Percentiles rank a stretch among this genome's conserved stretches.
Conservation (phyloP, 2,113 vertebrate genomes). For the Ciconia boyciana region DNA sequence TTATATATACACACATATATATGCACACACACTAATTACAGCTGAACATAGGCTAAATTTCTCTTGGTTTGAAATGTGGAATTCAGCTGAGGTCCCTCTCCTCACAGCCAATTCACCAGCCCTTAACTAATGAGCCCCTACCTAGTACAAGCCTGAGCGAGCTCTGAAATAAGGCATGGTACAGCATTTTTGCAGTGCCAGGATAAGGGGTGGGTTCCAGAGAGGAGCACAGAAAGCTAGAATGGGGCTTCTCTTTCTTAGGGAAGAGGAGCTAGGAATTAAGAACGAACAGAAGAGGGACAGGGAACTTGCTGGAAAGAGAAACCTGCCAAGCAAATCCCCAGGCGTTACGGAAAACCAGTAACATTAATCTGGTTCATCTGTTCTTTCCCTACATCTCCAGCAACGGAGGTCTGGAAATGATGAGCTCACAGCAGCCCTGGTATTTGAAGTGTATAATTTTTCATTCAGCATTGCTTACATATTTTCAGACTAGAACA, state of each 20-base stretch:
- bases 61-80: neutral
- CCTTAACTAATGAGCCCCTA: neutral
- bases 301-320: neutral
- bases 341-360: neutral
- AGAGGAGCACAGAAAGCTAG: neutral
- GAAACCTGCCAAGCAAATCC: neutral
- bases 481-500: neutral
- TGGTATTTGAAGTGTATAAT: neutral
- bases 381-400: neutral
- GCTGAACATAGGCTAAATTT: neutral
- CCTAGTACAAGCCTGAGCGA: accelerated
- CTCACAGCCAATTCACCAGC: neutral
- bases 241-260: neutral
- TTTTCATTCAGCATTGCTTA: neutral
- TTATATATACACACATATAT: neutral
- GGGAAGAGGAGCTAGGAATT: neutral
- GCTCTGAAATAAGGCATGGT: neutral
- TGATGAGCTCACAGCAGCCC: neutral
- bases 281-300: neutral
- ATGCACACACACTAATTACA: neutral
- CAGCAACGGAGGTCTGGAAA: neutral
- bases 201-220: neutral
- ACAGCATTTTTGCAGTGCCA: neutral
- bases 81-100: neutral
- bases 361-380: neutral